Evolutionary conservation across 2,888 invertebrate species (phyloP).

Genomic region (Carpatolechia fugitivella): DNA sequence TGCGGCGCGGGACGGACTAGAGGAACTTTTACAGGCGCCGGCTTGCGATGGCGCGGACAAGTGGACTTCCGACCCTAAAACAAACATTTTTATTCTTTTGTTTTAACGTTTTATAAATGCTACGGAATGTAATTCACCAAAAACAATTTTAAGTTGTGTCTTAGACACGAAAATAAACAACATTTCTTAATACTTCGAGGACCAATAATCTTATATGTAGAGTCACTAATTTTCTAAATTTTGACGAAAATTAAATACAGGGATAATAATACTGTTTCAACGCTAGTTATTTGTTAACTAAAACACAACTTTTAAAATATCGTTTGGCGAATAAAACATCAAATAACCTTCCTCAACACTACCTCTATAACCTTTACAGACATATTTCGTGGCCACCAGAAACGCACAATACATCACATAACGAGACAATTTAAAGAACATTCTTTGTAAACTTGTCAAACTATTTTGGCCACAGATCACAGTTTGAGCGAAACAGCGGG

Average conservation of each 20-base stretch:
- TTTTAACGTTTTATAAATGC: not conserved
- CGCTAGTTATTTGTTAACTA: too few relatives aligned
- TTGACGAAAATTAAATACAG: not conserved
- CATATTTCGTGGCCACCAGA: not conserved
- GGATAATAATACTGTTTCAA: too few relatives aligned
- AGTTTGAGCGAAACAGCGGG: conserved; percentile 1
- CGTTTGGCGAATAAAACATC: not conserved
- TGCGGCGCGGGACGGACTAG: not conserved
- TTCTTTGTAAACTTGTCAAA: conserved; percentile 8
- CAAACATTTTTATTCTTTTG: conserved; percentile 1
- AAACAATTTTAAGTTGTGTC: not conserved
- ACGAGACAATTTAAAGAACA: not conserved
- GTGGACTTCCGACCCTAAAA: not conserved
- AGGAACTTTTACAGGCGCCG: not conserved
- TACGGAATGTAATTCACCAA: not conserved
- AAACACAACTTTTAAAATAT: not conserved
- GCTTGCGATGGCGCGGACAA: not conserved
- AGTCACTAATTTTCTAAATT: too few relatives aligned
- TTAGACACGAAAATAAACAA: not conserved
- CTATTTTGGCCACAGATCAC: not conserved
- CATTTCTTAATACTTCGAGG: too few relatives aligned
- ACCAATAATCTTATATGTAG: too few relatives aligned
- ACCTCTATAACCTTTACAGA: not conserved
- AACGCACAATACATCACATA: not conserved
- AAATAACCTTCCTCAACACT: not conserved